Conservation (phyloP, 37 sponge, comb jelly and placozoan genomes). For the Bolinopsis microptera region DNA sequence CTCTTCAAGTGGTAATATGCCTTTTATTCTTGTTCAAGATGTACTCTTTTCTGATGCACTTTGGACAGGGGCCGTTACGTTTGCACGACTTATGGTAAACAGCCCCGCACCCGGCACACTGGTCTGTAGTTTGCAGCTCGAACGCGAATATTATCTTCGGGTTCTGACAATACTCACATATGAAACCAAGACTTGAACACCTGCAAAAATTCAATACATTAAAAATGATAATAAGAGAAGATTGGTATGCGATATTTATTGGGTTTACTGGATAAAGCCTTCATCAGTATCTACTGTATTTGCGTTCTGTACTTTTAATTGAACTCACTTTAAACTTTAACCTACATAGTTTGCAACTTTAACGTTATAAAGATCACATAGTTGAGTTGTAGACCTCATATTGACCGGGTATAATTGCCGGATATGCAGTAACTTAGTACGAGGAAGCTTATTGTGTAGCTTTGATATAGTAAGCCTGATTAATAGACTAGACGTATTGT, state of each 20-base stretch:
- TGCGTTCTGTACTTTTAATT: too few species aligned
- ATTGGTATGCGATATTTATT: too few species aligned
- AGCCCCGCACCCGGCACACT: slow-evolving; percentile 1
- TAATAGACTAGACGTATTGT: neutral
- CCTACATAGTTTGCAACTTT: too few species aligned
- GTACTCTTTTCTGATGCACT: slow-evolving; percentile 44
- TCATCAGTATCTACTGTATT: too few species aligned
- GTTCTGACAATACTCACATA: slow-evolving; percentile 51
- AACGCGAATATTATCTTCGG: slow-evolving; percentile 43
- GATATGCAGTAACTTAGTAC: neutral
- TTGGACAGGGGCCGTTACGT: slow-evolving; percentile 22
- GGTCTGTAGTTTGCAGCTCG: slow-evolving; percentile 44
- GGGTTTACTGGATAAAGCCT: too few species aligned
- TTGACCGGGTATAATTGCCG: neutral
- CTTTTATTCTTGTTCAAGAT: neutral
- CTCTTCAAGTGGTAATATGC: neutral
- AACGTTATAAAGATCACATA: too few species aligned
- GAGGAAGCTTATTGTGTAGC: neutral
- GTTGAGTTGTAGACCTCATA: neutral
- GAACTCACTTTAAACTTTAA: too few species aligned
- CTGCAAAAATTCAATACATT: too few species aligned
- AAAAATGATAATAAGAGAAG: too few species aligned
- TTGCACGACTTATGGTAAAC: slow-evolving; percentile 60
- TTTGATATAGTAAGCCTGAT: neutral
- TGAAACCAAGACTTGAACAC: slow-evolving; percentile 62